These are phyloP conservation scores for Erpornis zantholeuca DNA, from an alignment of 2,113 vertebrate species.

Conservation along the genomic window DNA sequence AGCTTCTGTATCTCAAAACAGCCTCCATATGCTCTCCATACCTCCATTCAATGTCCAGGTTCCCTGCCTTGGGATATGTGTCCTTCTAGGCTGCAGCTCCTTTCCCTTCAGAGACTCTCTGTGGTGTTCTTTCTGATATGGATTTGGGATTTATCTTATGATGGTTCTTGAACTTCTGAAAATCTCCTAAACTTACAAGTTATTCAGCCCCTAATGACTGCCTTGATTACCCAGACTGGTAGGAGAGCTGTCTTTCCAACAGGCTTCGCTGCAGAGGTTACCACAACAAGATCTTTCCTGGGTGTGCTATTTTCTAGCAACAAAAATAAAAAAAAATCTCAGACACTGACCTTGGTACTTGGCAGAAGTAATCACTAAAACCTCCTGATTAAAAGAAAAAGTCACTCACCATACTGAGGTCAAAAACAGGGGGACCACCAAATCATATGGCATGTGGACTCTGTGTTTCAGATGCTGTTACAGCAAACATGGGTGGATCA, in stretches of 20 bases:
- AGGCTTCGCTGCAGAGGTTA: neutral
- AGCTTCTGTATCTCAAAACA: neutral
- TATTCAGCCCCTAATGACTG: neutral
- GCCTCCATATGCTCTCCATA: neutral
- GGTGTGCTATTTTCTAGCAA: neutral
- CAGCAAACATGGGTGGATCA: neutral
- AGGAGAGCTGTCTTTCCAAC: neutral
- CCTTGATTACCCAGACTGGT: neutral
- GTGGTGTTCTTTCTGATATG: neutral
- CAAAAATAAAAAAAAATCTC: neutral
- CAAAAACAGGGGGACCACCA: neutral
- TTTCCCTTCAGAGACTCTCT: neutral
- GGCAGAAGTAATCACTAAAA: neutral
- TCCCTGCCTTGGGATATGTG: neutral
- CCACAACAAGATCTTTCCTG: neutral
- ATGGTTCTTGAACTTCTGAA: neutral
- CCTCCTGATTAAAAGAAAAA: neutral
- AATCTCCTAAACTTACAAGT: neutral
- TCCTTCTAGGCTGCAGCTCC: neutral
- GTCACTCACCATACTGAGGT: neutral
- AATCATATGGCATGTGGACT: neutral
- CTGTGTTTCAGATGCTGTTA: neutral
- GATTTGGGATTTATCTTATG: neutral
- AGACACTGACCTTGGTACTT: neutral
- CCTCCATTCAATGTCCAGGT: neutral